Evolutionary conservation across 2,113 vertebrate species (phyloP).

Genomic region (Anser cygnoides): DNA sequence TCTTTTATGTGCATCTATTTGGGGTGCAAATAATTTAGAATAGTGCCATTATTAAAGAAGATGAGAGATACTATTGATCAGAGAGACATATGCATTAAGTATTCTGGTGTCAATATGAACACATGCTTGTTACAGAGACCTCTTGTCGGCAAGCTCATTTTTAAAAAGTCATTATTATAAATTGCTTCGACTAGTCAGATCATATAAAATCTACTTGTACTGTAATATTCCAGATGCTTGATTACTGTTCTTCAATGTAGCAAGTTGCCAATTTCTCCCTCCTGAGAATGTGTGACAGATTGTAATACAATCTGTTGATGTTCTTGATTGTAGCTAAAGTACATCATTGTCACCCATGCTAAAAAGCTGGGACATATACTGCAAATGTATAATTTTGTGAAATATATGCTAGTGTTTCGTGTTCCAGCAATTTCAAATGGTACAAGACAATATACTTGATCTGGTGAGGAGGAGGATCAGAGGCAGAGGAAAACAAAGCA

Average conservation of each 20-base stretch:
- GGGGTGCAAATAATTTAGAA: conserved; percentile 1
- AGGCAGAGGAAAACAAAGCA: neutral
- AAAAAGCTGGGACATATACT: conserved; percentile 38
- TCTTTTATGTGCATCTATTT: neutral
- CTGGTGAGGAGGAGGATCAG: neutral
- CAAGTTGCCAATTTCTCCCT: conserved; percentile 73
- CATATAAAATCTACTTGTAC: conserved; percentile 55
- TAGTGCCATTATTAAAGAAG: neutral
- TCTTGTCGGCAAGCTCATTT: conserved; percentile 56
- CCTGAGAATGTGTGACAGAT: conserved; percentile 77
- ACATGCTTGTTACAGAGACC: conserved; percentile 29
- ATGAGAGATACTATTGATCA: neutral
- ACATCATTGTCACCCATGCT: conserved; percentile 43
- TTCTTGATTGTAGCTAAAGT: conserved; percentile 64
- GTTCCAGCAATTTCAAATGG: neutral
- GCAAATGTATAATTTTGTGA: conserved; percentile 51
- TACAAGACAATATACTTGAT: neutral
- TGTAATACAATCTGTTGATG: conserved; percentile 79
- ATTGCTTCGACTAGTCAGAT: conserved; percentile 68
- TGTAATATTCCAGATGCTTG: conserved; percentile 79
- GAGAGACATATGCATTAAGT: neutral
- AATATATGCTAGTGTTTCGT: conserved; percentile 6
- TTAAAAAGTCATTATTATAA: conserved; percentile 69
- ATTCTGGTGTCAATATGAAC: neutral
- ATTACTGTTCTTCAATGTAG: conserved; percentile 69